A percentile compares a stretch with the other conserved stretches of the same genome.
Conservation (phyloP, 1,140 invertebrate genomes). For the Dendrolimus kikuchii region DNA sequence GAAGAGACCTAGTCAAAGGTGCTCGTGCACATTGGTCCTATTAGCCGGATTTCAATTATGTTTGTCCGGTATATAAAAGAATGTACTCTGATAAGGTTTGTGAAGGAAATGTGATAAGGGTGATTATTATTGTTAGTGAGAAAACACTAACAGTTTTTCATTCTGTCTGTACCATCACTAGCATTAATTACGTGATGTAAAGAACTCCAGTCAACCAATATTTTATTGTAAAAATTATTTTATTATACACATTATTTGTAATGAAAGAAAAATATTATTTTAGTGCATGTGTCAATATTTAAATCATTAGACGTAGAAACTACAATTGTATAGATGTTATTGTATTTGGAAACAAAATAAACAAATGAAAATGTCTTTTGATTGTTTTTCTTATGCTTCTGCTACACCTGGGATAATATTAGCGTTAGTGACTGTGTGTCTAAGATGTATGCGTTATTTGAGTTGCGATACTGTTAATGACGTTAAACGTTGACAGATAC, state of each 20-base stretch:
- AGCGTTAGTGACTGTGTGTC: no score
- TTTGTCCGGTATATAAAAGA: no score
- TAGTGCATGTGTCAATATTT: slow-evolving; percentile 55
- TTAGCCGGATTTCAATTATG: no score
- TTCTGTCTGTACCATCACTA: background rate
- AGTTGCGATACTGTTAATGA: no score
- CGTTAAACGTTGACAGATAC: no score
- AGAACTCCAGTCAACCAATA: slow-evolving; percentile 22
- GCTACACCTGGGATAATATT: no score
- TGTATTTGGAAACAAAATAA: slow-evolving; percentile 68
- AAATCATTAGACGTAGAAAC: slow-evolving; percentile 58
- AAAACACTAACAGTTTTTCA: background rate
- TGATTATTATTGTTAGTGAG: background rate
- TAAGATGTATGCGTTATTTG: no score
- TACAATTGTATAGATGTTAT: slow-evolving; percentile 69
- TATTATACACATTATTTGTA: slow-evolving; percentile 25
- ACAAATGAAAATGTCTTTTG: slow-evolving; percentile 34
- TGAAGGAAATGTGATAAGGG: background rate
- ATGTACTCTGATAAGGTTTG: no score
- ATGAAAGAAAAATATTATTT: slow-evolving; percentile 31
- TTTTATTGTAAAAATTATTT: slow-evolving; percentile 22
- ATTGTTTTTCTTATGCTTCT: slow-evolving; percentile 10
- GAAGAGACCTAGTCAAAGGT: no score
- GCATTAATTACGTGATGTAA: background rate
- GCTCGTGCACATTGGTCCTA: no score